Evolutionary conservation across 2,113 vertebrate species (phyloP).

Genomic region (Rhynchomys soricoides): DNA sequence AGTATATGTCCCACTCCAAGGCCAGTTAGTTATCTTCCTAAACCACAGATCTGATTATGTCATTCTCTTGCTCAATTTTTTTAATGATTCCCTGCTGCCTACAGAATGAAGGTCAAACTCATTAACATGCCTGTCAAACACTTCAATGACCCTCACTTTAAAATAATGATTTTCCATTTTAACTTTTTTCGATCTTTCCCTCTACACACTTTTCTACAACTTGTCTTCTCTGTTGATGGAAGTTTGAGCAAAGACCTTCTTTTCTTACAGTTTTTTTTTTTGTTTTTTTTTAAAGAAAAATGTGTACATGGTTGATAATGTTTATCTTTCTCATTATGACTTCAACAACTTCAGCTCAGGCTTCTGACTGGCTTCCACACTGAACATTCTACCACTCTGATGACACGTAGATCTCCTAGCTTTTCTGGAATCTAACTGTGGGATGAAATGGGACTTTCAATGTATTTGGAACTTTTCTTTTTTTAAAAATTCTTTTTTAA

Average conservation of each 20-base stretch:
- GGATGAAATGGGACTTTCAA: background rate
- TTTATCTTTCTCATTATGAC: conserved; percentile 8
- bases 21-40: conserved; percentile 43
- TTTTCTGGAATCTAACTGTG: background rate
- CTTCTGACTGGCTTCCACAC: background rate
- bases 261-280: background rate
- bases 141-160: background rate
- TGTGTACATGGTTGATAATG: background rate
- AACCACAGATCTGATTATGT: conserved; percentile 54
- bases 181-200: background rate
- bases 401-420: background rate
- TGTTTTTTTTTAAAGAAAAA: background rate
- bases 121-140: conserved; percentile 37
- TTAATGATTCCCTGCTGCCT: conserved; percentile 1
- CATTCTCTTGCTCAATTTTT: conserved; percentile 6
- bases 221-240: background rate
- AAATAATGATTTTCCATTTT: background rate
- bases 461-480: background rate
- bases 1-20: background rate
- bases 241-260: background rate
- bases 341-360: background rate
- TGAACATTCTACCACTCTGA: background rate
- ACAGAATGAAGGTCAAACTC: conserved; percentile 49
- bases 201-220: background rate
- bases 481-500: too few species aligned